Evolutionary conservation across 2,797 vertebrate genomes (phyloP).

Genomic region (Channa striata): DNA sequence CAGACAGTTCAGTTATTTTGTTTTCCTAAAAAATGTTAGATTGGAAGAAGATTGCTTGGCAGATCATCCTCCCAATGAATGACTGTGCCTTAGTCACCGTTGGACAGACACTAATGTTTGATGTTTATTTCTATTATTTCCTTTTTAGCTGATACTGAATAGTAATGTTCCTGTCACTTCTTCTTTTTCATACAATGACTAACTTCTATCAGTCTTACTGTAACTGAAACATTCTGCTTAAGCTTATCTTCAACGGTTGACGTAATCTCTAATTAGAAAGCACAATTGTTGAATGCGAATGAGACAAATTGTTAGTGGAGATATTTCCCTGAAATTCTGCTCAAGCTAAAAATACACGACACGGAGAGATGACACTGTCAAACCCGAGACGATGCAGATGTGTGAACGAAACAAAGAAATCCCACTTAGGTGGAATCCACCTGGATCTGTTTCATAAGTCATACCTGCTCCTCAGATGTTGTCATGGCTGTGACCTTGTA

Average conservation of each 20-base stretch:
- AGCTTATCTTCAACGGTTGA: constrained; percentile 47
- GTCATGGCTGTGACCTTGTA: constrained; percentile 54
- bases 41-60: constrained; percentile 1
- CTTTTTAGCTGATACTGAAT: constrained; percentile 39
- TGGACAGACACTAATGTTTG: constrained; percentile 47
- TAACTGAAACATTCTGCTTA: constrained; percentile 40
- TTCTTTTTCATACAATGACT: no score
- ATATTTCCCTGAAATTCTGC: constrained; percentile 7
- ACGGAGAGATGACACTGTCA: constrained; percentile 5
- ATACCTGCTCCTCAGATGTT: constrained; percentile 45
- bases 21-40: constrained; percentile 24
- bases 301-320: constrained; percentile 5
- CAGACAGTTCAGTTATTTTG: neutral
- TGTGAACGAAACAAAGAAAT: constrained; percentile 2
- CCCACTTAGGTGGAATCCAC: constrained; percentile 25
- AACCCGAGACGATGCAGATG: constrained; percentile 21
- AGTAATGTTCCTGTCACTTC: neutral
- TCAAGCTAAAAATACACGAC: neutral
- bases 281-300: constrained; percentile 39
- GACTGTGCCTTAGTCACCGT: constrained; percentile 1
- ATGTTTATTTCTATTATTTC: constrained; percentile 56
- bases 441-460: constrained; percentile 40
- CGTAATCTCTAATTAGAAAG: constrained; percentile 61
- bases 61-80: constrained; percentile 19
- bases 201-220: constrained; percentile 18